Conservation (phyloP, 2,113 vertebrate species). For the Aythya baeri region DNA sequence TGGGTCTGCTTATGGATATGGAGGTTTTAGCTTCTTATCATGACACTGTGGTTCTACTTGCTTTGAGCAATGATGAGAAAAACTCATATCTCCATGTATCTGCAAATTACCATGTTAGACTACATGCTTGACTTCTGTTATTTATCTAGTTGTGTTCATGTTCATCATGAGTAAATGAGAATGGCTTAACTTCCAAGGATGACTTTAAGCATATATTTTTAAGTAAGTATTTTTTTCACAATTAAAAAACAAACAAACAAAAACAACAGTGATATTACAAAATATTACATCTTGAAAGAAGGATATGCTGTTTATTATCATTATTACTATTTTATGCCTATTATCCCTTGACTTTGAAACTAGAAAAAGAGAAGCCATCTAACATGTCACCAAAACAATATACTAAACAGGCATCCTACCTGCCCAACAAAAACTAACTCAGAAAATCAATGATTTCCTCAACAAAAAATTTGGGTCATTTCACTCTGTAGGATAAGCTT, state of each 20-base stretch:
- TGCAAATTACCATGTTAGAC: background rate
- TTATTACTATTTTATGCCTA: background rate
- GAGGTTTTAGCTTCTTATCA: background rate
- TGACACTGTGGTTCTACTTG: background rate
- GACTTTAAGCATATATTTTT: background rate
- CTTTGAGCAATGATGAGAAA: background rate
- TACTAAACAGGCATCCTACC: background rate
- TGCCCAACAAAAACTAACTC: background rate
- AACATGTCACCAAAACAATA: background rate
- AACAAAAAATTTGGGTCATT: background rate
- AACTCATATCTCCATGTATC: background rate
- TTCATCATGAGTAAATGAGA: background rate
- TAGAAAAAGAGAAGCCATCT: background rate
- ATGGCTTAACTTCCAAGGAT: background rate
- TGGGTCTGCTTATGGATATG: background rate
- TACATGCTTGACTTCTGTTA: no score
- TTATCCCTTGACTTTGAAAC: background rate
- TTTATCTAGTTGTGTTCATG: background rate
- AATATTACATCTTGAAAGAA: background rate
- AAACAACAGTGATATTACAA: background rate
- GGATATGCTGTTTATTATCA: background rate
- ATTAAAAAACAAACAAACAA: background rate
- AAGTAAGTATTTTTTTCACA: background rate
- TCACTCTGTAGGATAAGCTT: background rate
- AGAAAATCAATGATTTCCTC: background rate